Conservation (phyloP, 1,140 invertebrate genomes). For the Nomia melanderi region DNA sequence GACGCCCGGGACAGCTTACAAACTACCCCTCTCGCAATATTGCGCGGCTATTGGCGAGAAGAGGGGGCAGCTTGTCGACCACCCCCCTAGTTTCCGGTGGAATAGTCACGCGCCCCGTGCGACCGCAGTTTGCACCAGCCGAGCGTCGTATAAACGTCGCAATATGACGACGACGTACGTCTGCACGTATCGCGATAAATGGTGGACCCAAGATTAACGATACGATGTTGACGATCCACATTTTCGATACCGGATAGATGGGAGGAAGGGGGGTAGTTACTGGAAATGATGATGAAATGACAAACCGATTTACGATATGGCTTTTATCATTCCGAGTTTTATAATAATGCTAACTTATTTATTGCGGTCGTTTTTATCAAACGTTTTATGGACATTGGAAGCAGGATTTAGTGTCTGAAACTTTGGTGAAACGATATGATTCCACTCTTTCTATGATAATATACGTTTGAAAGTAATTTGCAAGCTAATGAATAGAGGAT, state of each 20-base stretch:
- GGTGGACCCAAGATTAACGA: conserved; percentile 1
- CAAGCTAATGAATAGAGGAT: no score
- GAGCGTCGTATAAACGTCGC: conserved; percentile 34
- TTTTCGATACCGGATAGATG: neutral
- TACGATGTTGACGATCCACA: neutral
- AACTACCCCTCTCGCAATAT: conserved; percentile 12
- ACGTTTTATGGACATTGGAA: no score
- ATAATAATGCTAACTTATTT: no score
- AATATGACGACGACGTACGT: conserved; percentile 1
- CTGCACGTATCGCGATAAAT: conserved; percentile 3
- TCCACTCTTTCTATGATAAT: no score
- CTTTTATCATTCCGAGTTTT: no score
- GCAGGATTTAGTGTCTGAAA: no score
- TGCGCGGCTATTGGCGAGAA: neutral
- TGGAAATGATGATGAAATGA: no score
- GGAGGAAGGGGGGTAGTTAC: no score
- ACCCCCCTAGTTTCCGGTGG: conserved; percentile 2
- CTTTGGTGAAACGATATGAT: no score
- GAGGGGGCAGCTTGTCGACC: neutral
- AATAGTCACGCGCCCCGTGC: conserved; percentile 11
- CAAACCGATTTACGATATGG: neutral
- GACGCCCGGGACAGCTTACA: neutral
- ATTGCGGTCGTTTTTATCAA: no score
- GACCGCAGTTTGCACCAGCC: conserved; percentile 11
- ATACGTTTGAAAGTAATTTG: no score